phyloP scores from a whole-genome alignment of 2,888 invertebrate genomes.

The Tachystola acroxantha region DNA sequence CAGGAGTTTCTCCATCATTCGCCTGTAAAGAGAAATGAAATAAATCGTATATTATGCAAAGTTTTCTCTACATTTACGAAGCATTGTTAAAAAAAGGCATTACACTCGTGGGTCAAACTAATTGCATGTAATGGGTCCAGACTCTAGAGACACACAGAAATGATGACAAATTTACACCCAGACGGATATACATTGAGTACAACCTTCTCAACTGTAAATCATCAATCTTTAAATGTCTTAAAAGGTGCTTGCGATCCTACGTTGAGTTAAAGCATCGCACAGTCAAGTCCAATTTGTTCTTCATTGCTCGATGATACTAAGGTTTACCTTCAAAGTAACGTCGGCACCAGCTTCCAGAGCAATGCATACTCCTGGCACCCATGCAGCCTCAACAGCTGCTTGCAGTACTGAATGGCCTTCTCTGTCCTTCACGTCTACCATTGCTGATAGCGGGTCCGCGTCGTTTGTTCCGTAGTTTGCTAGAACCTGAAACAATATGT shows the following conservation, averaged over 20 bases:
- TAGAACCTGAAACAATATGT: slow-evolving; percentile 54
- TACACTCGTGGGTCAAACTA: no score
- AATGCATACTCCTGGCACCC: slow-evolving; percentile 72
- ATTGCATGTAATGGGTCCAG: no score
- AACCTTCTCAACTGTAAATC: no score
- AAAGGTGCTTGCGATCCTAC: no score
- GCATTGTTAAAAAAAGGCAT: not conserved
- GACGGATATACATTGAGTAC: no score
- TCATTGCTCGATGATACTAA: no score
- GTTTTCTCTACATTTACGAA: no score
- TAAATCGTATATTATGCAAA: not conserved
- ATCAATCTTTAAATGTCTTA: no score
- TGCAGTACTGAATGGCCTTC: slow-evolving; percentile 74
- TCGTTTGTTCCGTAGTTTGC: slow-evolving; percentile 53
- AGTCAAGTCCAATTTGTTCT: no score
- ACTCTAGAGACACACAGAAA: no score
- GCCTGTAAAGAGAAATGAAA: slow-evolving; percentile 37
- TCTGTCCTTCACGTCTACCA: slow-evolving; percentile 65
- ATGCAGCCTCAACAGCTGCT: slow-evolving; percentile 65
- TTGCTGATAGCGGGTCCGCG: slow-evolving; percentile 49
- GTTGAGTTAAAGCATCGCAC: no score
- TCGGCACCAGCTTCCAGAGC: slow-evolving; percentile 74
- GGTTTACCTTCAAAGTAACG: slow-evolving; percentile 62
- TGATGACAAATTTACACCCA: no score
- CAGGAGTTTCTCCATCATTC: slow-evolving; percentile 69